A percentile compares a stretch with the other conserved stretches of the same genome.
These are phyloP conservation scores for Rana temporaria DNA, from an alignment of 2,113 vertebrate genomes.

Conservation along the genomic window DNA sequence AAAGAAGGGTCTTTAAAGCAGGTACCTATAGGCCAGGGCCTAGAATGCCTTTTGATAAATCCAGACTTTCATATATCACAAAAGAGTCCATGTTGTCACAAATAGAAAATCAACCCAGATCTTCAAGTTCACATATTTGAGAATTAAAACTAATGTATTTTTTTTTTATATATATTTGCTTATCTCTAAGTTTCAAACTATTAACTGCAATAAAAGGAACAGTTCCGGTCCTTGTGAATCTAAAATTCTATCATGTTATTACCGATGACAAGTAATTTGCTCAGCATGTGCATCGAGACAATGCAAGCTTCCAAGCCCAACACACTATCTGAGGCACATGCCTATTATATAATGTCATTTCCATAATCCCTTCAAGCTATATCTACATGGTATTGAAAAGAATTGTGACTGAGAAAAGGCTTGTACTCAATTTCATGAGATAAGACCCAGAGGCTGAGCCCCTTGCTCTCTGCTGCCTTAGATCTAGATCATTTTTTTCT, in stretches of 20 bases:
- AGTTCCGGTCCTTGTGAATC: too few species aligned
- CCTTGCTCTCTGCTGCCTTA: constrained; percentile 5
- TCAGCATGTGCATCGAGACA: neutral
- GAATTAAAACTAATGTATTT: too few species aligned
- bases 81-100: too few species aligned
- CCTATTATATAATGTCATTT: neutral
- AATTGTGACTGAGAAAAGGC: constrained; percentile 1
- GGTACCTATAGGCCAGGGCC: too few species aligned
- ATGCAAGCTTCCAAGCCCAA: neutral
- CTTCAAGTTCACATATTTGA: too few species aligned
- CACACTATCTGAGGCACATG: neutral
- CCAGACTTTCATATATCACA: too few species aligned
- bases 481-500: constrained; percentile 23
- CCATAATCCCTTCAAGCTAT: neutral
- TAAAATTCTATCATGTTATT: neutral
- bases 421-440: constrained; percentile 15
- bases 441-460: neutral
- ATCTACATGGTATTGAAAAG: constrained; percentile 21
- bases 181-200: too few species aligned
- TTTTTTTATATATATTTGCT: too few species aligned
- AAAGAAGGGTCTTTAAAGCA: too few species aligned
- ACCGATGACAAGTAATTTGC: neutral
- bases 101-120: too few species aligned
- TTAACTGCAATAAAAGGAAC: too few species aligned
- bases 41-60: too few species aligned